These are phyloP conservation scores for Myrmecophaga tridactyla DNA, from an alignment of 2,113 vertebrate genomes.

Conservation along the genomic window DNA sequence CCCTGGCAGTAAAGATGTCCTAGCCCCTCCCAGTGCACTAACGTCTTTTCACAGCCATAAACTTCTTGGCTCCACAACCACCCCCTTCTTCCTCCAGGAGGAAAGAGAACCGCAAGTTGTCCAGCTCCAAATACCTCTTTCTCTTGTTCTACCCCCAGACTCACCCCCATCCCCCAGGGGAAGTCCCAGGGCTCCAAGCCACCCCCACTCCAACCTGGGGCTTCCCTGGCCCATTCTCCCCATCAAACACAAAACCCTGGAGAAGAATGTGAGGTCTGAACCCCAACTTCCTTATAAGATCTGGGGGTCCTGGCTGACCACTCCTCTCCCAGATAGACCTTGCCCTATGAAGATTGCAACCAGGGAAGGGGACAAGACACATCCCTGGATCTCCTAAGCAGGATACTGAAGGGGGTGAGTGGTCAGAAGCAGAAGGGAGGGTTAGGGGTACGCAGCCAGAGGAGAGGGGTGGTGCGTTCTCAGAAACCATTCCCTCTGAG, in stretches of 20 bases:
- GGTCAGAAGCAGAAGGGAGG: background rate
- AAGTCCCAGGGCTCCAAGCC: slow-evolving; percentile 48
- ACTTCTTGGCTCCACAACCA: background rate
- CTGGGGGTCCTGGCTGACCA: background rate
- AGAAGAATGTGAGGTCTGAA: background rate
- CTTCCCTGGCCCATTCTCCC: slow-evolving; percentile 17
- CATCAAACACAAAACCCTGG: background rate
- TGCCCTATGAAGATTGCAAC: background rate
- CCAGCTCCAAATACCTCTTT: background rate
- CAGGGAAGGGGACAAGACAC: background rate
- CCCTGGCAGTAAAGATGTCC: background rate
- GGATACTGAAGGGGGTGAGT: background rate
- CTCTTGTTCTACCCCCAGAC: background rate
- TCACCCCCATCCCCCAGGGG: slow-evolving; percentile 38
- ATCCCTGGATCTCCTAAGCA: background rate
- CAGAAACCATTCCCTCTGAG: background rate
- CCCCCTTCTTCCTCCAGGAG: background rate
- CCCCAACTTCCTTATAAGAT: background rate
- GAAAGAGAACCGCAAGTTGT: background rate
- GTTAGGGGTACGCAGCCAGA: background rate
- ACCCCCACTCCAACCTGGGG: slow-evolving; percentile 48
- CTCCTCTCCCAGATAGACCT: background rate
- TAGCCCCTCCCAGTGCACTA: background rate
- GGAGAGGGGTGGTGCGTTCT: background rate
- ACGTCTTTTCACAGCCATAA: background rate